Evolutionary conservation across 2,113 vertebrate genomes (phyloP).

Genomic region (Psophia crepitans): DNA sequence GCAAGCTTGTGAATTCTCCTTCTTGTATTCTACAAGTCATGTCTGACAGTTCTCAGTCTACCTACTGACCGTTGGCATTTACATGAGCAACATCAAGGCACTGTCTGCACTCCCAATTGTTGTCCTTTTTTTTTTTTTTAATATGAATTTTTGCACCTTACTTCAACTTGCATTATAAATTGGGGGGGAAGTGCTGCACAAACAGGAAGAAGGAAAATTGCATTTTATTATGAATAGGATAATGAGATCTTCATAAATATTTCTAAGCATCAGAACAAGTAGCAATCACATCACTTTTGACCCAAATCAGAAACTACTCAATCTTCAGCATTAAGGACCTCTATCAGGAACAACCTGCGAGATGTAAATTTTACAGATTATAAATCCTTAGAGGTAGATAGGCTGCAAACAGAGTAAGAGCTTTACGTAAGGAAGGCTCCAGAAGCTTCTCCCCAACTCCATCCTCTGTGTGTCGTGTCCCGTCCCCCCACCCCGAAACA

Average conservation of each 20-base stretch:
- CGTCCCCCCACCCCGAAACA: neutral
- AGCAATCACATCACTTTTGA: neutral
- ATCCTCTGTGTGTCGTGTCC: no score
- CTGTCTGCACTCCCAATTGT: neutral
- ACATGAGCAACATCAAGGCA: neutral
- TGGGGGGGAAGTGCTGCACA: accelerated
- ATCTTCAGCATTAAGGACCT: neutral
- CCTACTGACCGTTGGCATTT: neutral
- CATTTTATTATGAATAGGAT: neutral
- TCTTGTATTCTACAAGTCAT: neutral
- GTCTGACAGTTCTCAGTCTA: neutral
- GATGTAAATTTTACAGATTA: neutral
- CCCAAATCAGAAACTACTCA: neutral
- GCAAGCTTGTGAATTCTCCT: neutral
- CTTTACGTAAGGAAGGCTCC: neutral
- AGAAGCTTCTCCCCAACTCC: neutral
- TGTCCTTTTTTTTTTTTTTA: no score
- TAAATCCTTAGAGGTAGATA: neutral
- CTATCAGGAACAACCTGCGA: neutral
- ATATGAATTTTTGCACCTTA: neutral
- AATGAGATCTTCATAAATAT: neutral
- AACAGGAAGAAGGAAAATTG: neutral
- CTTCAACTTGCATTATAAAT: neutral
- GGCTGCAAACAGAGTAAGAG: neutral
- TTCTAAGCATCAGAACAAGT: neutral